Evolutionary conservation across 2,888 invertebrate genomes (phyloP), one percentile per base, ranked within the genome.

Genomic region (Rhamnusium bicolor): DNA sequence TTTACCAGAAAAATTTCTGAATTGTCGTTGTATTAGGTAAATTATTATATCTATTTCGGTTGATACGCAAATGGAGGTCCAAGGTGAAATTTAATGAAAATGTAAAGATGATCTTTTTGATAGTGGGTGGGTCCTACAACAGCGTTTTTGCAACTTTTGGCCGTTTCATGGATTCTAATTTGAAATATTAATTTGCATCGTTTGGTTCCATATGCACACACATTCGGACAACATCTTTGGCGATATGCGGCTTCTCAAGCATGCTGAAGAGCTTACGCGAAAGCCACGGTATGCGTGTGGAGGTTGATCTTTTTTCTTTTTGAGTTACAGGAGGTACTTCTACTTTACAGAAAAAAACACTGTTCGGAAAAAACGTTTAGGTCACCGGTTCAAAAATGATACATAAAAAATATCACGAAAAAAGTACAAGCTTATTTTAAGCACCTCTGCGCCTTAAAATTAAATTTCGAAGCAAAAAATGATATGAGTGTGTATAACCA

Each of bases 401-500:
- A 86, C 83, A 86, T 84, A 82, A 85, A 89, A n/a, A 86, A 90
- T 90, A 91, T 91, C 91, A 91, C 89, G 90, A 91, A 89, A 91
- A 91, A 91, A 92, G 92, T 92, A 92, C 92, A 92, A 92, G 92
- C 91, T 92, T 92, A 91, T 91, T 92, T 91, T 90, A 90, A 92
- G 92, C 92, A 92, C 92, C 92, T 92, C 91, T 91, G 92, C 92
- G 92, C 92, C 92, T 92, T 92, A 92, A 91, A 91, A 91, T 91
- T 90, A 90, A 88, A 89, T 87, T 88, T 88, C 87, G 88, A 90
- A 89, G 88, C 86, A 87, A 89, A 86, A n/a, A 87, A 88, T 88
- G 88, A 88, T 88, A 88, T 88, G 88, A 88, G 88, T 88, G 90
- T 90, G 90, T 90, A 90, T 90, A 90, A 90, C 91, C 91, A 91